Base-by-base conservation (phyloP, 2,888 invertebrate genomes). In the Lochmaea capreae region DNA sequence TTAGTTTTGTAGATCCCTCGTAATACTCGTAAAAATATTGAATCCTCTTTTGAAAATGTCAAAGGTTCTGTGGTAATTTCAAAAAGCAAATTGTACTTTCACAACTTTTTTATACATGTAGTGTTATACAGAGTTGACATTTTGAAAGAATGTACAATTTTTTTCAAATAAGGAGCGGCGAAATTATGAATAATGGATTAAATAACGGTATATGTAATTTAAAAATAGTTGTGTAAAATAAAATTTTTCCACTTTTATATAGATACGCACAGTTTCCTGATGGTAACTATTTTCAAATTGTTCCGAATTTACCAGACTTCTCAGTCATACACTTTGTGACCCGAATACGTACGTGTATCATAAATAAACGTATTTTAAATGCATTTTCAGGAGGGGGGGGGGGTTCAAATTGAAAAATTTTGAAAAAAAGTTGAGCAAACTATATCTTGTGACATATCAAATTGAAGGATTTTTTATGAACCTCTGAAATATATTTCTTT, bases 151-250 rank as follows among this genome's bases (percentile, higher is more conserved):
- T 33, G 26, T 26, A 3, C 26, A 26, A 39, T 65, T 67, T 68
- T 71, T 65, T 62, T 16, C 2, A 14, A 52, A 12, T 42, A 46
- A 71, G 70, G 70, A 65, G 70, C 49, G 70, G 70, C 70, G 5
- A 61, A 10, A 39, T n/a, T 69, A 69, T 65, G 65, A 65, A 71
- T 65, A 65, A 62, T 65, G 70, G 65, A 71, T 71, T 57, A 65
- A 63, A 65, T 58, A 65, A 71, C 61, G 65, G 70, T 65, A 71
- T 46, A 26, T 43, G 33, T 46, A 16, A 65, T 65, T 65, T 26
- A 54, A 61, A 65, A 65, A 46, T 39, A 18, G 22, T 42, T 43
- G 22, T 71, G 54, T 39, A 54, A 49, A 22, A 26, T 33, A 52
- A 1, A n/a, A 5, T 52, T 49, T 3, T 49, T 49, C 12, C 5